Evolutionary conservation across 2,113 vertebrate species (phyloP), one percentile per base, ranked within the genome.

Genomic region (Rhinichthys klamathensis): DNA sequence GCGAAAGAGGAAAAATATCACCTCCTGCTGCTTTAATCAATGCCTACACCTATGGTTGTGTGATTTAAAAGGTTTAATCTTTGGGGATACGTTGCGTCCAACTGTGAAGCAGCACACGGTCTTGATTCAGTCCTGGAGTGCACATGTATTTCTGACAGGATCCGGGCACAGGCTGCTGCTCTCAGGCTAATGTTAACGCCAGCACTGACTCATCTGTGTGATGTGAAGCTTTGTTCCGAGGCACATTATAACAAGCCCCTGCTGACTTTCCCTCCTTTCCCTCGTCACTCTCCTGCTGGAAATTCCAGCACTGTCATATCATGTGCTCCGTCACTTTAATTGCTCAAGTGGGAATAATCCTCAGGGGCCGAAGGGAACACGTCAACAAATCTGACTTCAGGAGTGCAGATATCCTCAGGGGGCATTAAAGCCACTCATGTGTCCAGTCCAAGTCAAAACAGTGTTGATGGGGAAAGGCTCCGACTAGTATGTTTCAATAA

Each of bases 231-330:
- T 72, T 82, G 65, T 82, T 58, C 46, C 6, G 5, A 72, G 81
- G 81, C 81, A 58, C 67, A 83, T 83, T 83, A 72, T 83, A 83
- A 83, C 81, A 83, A 83, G 81, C 67, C 81, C 49, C 81, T 83
- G 81, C 32, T 72, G 81, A 83, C 81, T 72, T 58, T 83, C 81
- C 67, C 4, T 69, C 25, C 46, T 38, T n/a, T 30, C 46, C 65
- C 81, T 27, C 25, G 32, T 83, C 67, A 83, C 81, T 73, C 11
- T 72, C 67, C 81, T 82, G 18, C 46, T 83, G 67, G 67, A 83
- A 58, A 83, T 83, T 83, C 81, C 65, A 72, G 30, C 67, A 25
- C 32, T 83, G 81, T 35, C 81, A 83, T 56, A 18, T 83, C 81
- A 83, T 70, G 65, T 72, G 67, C 49, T 41, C 18, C 13, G 49